A percentile compares a stretch with the other conserved stretches of the same genome.
Conservation (phyloP, 2,797 vertebrate genomes). For the Eulemur mongoz region DNA sequence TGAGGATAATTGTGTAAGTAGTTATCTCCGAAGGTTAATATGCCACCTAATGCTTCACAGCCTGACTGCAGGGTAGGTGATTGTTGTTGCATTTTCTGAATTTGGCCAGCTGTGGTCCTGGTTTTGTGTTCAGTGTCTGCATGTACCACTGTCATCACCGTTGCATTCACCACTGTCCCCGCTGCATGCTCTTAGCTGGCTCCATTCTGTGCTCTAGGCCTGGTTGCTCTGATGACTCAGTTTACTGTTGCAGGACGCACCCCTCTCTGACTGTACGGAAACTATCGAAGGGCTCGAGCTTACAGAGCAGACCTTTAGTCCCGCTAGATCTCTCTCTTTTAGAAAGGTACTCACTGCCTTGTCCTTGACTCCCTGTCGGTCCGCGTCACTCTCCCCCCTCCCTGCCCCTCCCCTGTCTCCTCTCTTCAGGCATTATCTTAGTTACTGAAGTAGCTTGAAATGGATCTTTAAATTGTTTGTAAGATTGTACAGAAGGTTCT, state of each 20-base stretch:
- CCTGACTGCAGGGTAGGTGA: neutral
- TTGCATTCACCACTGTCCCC: constrained; percentile 70
- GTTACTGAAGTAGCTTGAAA: neutral
- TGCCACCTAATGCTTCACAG: neutral
- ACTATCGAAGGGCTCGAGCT: constrained; percentile 99
- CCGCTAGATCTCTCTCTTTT: constrained; percentile 94
- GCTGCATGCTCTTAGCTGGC: constrained; percentile 83
- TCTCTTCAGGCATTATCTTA: constrained; percentile 41
- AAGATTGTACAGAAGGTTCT: neutral
- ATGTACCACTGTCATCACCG: constrained; percentile 81
- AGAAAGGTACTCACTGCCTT: constrained; percentile 97
- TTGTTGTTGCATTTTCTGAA: neutral
- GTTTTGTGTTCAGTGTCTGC: constrained; percentile 79
- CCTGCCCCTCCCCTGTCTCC: constrained; percentile 34
- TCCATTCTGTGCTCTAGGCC: constrained; percentile 75
- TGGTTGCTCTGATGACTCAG: constrained; percentile 93
- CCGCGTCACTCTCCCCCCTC: constrained; percentile 71
- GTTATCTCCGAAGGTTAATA: neutral
- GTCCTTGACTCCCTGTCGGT: constrained; percentile 78
- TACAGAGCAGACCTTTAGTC: constrained; percentile 97
- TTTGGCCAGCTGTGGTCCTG: neutral
- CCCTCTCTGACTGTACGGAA: constrained; percentile 99
- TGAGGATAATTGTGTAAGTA: constrained; percentile 50
- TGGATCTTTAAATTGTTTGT: constrained; percentile 19
- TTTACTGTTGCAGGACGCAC: constrained; percentile 99